These are phyloP conservation scores for Whitmania pigra DNA, from an alignment of 1,140 invertebrate genomes.

Conservation along the genomic window DNA sequence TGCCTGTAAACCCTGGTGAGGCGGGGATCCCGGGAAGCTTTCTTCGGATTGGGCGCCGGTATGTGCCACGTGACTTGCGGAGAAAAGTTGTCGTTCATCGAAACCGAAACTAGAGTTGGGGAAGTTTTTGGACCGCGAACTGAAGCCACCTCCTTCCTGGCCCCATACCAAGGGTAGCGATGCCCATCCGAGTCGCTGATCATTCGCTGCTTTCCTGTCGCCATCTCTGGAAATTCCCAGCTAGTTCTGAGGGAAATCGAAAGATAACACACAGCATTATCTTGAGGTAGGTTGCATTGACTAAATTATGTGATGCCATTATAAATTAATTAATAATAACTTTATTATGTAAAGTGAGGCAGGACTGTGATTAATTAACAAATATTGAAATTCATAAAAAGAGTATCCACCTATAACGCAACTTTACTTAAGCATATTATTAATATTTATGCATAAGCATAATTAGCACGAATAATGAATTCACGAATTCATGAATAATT, in stretches of 20 bases:
- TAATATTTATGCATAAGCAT: too few species aligned
- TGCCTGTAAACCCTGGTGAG: slow-evolving; percentile 38
- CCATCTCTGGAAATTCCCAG: slow-evolving; percentile 43
- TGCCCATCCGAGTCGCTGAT: slow-evolving; percentile 42
- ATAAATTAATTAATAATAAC: too few species aligned
- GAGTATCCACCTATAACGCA: too few species aligned
- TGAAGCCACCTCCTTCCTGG: slow-evolving; percentile 36
- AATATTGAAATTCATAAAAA: not conserved
- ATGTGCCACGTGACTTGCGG: slow-evolving; percentile 42
- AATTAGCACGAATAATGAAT: not conserved
- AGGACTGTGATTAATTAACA: too few species aligned
- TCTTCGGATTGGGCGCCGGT: slow-evolving; percentile 30
- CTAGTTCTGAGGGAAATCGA: slow-evolving; percentile 32
- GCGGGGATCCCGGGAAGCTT: slow-evolving; percentile 33
- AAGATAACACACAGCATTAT: not conserved
- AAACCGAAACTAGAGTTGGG: slow-evolving; percentile 35
- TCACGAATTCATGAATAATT: not conserved
- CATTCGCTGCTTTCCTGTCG: slow-evolving; percentile 37
- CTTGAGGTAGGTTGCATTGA: not conserved
- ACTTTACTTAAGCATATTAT: too few species aligned
- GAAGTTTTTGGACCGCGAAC: slow-evolving; percentile 37
- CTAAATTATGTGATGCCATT: too few species aligned
- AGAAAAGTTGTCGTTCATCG: slow-evolving; percentile 44
- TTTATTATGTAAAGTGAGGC: too few species aligned
- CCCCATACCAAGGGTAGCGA: slow-evolving; percentile 43